Base-by-base conservation (phyloP, 2,113 vertebrate genomes). In the Scopus umbretta region DNA sequence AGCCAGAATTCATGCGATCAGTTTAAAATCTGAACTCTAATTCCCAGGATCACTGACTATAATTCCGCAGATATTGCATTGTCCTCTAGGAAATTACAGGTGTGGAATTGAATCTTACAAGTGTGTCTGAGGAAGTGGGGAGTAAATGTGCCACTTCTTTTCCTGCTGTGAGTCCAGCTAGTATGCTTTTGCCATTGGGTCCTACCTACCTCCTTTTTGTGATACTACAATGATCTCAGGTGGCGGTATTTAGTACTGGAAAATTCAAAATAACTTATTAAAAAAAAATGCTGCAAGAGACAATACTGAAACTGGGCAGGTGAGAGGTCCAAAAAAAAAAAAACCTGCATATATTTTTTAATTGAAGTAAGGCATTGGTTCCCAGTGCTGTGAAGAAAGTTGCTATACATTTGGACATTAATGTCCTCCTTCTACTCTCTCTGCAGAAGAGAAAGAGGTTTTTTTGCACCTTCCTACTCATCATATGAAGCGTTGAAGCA, bases 401-500 rank as follows among this genome's bases (percentile, higher is more conserved):
- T 68, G 78, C 83, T 93, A 90, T 2, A 47, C 71, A 9, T 92
- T 88, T 82, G 70, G 92, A 80, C 90, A 26, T 80, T 90, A 80
- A 32, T 74, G 88, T 95, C 74, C 67, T 93, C 67, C 38, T 96
- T 92, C 90, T 62, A 50, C 61, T 95, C 81, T 59, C 68, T 80
- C 53, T 68, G 53, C 18, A 43, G 72, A 94, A 96, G 71, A 88
- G 88, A 95, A 70, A 47, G 66, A 88, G 45, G 36, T 47, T 45
- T 74, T 83, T 63, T 93, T 96, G 85, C 96, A 95, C 96, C 95
- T 97, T 96, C 94, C 96, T 96, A 97, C 95, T 95, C 96, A 97
- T 96, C 94, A 86, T 91, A 94, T 94, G 73, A 85, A 72, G 80
- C 79, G 88, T 58, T 72, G 49, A 65, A 79, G 43, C 74, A 62